These are phyloP conservation scores for Resseliella maxima DNA, from an alignment of 2,888 invertebrate species.

Conservation along the genomic window DNA sequence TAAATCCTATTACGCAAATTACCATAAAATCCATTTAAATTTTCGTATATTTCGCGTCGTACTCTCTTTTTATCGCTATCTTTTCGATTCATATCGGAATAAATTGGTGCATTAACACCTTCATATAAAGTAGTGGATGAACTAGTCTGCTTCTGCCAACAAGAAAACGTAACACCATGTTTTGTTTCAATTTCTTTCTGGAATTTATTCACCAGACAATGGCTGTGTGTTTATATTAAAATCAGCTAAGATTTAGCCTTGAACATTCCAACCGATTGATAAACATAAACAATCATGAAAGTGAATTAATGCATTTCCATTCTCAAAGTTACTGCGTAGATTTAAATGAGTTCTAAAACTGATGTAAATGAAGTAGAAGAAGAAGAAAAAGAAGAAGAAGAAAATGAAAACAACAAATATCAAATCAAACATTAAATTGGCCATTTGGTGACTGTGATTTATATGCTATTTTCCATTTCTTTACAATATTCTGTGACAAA, in stretches of 20 bases:
- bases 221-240: neutral
- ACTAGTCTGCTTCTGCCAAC: neutral
- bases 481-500: constrained; percentile 25
- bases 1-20: constrained; percentile 30
- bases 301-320: constrained; percentile 39
- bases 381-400: too few species aligned
- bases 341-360: neutral
- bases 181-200: neutral
- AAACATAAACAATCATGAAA: constrained; percentile 21
- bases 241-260: neutral
- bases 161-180: too few species aligned
- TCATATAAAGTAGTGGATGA: neutral
- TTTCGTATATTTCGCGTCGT: neutral
- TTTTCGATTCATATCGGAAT: neutral
- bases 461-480: neutral
- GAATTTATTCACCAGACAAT: neutral
- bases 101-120: neutral
- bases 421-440: neutral
- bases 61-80: too few species aligned
- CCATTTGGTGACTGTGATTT: neutral
- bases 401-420: neutral
- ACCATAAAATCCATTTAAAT: constrained; percentile 48
- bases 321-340: neutral
- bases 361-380: too few species aligned
- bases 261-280: neutral